Conservation (phyloP, 2,888 invertebrate genomes). For the Bursaphelenchus okinawaensis region DNA sequence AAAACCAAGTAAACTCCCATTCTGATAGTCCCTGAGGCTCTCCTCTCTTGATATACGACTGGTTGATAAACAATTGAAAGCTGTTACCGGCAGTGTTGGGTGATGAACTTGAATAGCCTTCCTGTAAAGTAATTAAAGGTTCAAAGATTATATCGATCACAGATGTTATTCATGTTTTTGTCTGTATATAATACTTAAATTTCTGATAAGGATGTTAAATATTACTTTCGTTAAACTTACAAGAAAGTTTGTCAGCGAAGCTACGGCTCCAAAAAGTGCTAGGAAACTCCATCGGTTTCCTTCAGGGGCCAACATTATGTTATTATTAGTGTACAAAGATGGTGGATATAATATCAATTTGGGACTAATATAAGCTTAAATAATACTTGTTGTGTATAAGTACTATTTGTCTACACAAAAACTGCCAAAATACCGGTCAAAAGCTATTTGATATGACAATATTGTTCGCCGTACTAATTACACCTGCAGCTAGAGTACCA, state of each 20-base stretch:
- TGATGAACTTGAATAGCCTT: conserved; percentile 41
- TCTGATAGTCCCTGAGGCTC: conserved; percentile 23
- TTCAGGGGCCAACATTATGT: neutral
- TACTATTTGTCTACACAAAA: no score
- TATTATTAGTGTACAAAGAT: no score
- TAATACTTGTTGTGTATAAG: no score
- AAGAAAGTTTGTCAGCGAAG: conserved; percentile 9
- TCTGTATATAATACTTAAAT: no score
- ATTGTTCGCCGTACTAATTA: no score
- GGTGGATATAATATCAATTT: no score
- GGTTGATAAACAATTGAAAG: conserved; percentile 30
- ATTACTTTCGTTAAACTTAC: neutral
- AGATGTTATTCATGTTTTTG: no score
- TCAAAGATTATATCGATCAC: no score
- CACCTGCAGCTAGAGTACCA: neutral
- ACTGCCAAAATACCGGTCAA: no score
- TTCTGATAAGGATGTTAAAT: no score
- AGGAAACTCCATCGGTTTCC: neutral
- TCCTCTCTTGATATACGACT: conserved; percentile 30
- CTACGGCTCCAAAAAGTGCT: neutral
- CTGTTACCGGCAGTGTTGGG: conserved; percentile 36
- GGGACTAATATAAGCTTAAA: no score
- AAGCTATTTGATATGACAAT: no score
- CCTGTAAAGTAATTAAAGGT: conserved; percentile 27
- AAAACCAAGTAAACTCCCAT: conserved; percentile 33